Evolutionary conservation across 2,888 invertebrate species (phyloP).

Genomic region (Rhingia campestris): DNA sequence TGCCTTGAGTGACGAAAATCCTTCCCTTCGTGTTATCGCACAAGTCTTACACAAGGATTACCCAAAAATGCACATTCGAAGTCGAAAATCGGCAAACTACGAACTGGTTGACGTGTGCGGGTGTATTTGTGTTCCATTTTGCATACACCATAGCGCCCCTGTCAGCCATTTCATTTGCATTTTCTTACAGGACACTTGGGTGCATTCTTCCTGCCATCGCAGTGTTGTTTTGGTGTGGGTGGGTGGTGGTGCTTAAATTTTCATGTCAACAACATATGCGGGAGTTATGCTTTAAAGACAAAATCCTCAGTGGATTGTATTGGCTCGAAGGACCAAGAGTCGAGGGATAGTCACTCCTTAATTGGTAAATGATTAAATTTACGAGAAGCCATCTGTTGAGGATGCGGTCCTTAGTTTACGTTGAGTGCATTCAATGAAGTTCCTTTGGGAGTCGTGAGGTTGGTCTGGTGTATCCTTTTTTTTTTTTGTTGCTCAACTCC

Average conservation of each 20-base stretch:
- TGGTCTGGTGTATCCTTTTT: slow-evolving; percentile 16
- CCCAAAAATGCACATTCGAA: slow-evolving; percentile 56
- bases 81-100: slow-evolving; percentile 6
- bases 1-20: slow-evolving; percentile 46
- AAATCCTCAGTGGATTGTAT: neutral
- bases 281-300: slow-evolving; percentile 34
- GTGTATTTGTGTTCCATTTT: slow-evolving; percentile 38
- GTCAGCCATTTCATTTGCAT: slow-evolving; percentile 59
- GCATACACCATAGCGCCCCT: slow-evolving; percentile 43
- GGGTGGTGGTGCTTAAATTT: slow-evolving; percentile 29
- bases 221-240: neutral
- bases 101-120: neutral
- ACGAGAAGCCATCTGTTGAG: slow-evolving; percentile 51
- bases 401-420: slow-evolving; percentile 28
- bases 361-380: slow-evolving; percentile 68
- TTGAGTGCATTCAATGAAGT: slow-evolving; percentile 39
- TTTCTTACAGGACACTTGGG: slow-evolving; percentile 61
- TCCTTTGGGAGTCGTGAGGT: slow-evolving; percentile 17
- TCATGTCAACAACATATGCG: slow-evolving; percentile 45
- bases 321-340: neutral
- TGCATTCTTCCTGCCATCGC: slow-evolving; percentile 20
- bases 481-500: neutral
- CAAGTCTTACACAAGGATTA: slow-evolving; percentile 65
- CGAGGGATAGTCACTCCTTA: slow-evolving; percentile 36
- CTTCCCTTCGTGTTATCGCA: slow-evolving; percentile 49